Conservation (phyloP, 2,888 invertebrate genomes). For the Steinernema scapterisci region DNA sequence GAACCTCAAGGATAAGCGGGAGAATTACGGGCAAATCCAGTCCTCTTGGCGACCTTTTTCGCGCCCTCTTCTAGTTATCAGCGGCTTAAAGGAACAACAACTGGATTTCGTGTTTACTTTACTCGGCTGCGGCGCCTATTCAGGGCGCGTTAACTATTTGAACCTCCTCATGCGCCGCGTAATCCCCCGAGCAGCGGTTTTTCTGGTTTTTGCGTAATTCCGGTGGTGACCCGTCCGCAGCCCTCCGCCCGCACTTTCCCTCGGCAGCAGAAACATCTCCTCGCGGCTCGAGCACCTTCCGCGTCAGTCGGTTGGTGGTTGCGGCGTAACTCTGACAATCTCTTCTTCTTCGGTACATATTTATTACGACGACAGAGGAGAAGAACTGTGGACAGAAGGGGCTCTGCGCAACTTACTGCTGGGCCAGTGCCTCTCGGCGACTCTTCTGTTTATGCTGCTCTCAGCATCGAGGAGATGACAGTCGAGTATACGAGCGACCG, state of each 20-base stretch:
- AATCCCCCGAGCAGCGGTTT: too few relatives aligned
- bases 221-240: background rate
- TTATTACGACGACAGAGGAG: background rate
- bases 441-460: slow-evolving; percentile 21
- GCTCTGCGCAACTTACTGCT: background rate
- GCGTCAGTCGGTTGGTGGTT: background rate
- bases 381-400: background rate
- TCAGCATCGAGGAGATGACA: background rate
- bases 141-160: too few relatives aligned
- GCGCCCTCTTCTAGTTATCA: background rate
- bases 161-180: too few relatives aligned
- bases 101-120: slow-evolving; percentile 1
- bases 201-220: too few relatives aligned
- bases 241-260: background rate
- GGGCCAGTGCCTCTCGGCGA: slow-evolving; percentile 5
- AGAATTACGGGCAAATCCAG: too few relatives aligned
- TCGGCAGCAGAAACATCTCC: background rate
- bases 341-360: background rate
- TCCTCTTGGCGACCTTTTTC: background rate
- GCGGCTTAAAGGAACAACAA: background rate
- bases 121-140: too few relatives aligned
- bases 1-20: too few relatives aligned
- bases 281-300: background rate
- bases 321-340: background rate
- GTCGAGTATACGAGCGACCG: slow-evolving; percentile 1